These are phyloP conservation scores for Lasioglossum malachurum DNA, from an alignment of 2,888 invertebrate genomes.

Conservation along the genomic window DNA sequence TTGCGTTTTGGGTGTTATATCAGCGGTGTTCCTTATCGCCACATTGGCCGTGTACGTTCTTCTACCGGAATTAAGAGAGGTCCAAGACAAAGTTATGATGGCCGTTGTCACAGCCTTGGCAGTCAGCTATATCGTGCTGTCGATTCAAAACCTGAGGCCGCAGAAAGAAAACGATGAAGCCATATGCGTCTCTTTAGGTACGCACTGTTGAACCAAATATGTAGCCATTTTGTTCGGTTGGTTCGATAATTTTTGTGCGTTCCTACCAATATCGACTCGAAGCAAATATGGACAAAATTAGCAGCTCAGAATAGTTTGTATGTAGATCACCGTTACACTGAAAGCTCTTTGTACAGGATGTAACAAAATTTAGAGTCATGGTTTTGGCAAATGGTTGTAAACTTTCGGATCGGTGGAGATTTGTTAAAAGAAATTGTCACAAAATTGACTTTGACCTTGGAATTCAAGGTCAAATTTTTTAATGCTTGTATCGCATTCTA, in stretches of 20 bases:
- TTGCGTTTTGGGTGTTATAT: conserved; percentile 83
- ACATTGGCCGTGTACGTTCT: conserved; percentile 88
- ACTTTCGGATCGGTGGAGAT: too few species aligned
- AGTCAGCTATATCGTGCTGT: conserved; percentile 87
- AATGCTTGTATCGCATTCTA: too few species aligned
- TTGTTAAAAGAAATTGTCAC: too few species aligned
- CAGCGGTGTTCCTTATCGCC: conserved; percentile 87
- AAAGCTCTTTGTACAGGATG: too few species aligned
- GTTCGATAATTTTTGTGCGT: not conserved
- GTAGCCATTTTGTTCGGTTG: not conserved
- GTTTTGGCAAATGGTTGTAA: too few species aligned
- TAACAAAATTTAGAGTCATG: too few species aligned
- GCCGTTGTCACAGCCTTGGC: conserved; percentile 87
- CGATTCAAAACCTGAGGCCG: conserved; percentile 86
- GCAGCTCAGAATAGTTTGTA: not conserved
- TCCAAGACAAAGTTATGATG: conserved; percentile 89
- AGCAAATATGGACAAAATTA: not conserved
- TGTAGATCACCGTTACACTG: too few species aligned
- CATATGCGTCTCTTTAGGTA: conserved; percentile 87
- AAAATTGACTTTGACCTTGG: too few species aligned
- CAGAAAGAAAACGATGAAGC: conserved; percentile 67
- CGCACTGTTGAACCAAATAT: not conserved
- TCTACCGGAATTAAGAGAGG: conserved; percentile 88
- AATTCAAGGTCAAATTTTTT: too few species aligned
- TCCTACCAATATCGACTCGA: not conserved